Evolutionary conservation across 2,113 vertebrate species (phyloP).

Genomic region (Promerops cafer): DNA sequence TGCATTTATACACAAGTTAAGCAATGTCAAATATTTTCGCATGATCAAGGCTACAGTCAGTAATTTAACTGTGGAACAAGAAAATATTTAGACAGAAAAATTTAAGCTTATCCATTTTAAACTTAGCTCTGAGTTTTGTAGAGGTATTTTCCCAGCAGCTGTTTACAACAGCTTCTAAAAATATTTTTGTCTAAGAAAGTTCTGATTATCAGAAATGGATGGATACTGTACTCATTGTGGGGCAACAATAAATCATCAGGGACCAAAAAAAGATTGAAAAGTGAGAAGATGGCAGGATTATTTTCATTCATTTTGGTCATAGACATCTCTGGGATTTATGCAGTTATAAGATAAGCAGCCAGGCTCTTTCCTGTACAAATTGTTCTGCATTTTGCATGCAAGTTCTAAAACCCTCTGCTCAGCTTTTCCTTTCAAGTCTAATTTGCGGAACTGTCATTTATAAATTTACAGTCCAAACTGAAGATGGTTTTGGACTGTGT

Average conservation of each 20-base stretch:
- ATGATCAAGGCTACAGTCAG: neutral
- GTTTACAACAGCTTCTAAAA: neutral
- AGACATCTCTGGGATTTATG: neutral
- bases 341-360: neutral
- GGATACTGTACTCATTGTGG: neutral
- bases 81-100: neutral
- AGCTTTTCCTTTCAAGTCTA: constrained; percentile 39
- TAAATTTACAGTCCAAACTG: constrained; percentile 18
- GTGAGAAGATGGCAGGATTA: neutral
- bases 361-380: constrained; percentile 10
- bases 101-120: neutral
- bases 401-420: neutral
- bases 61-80: neutral
- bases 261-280: neutral
- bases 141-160: neutral
- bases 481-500: constrained; percentile 1
- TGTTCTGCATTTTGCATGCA: constrained; percentile 14
- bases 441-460: constrained; percentile 20
- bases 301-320: constrained; percentile 6
- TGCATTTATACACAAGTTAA: neutral
- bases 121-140: neutral
- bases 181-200: neutral
- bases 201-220: neutral
- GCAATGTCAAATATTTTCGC: neutral
- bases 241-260: neutral